Evolutionary conservation across 2,113 vertebrate species (phyloP), one percentile per base, ranked within the genome.

Genomic region (Megaceryle torquata): DNA sequence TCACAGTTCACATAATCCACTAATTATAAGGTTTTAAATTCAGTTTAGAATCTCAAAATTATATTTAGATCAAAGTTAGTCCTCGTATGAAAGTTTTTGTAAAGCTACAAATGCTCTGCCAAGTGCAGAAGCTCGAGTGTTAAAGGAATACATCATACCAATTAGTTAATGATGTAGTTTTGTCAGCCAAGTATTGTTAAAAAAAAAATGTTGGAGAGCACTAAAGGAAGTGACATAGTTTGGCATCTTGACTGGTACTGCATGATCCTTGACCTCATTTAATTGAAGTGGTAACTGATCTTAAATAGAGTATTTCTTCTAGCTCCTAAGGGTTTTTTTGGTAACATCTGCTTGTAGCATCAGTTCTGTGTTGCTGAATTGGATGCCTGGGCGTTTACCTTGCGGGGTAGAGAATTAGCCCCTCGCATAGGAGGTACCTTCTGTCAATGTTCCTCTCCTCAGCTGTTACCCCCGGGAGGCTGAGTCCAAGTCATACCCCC

Each of bases 161-260:
- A 94, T 95, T 95, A 94, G 77, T 81, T 93, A 91, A 95, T 82
- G 57, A 87, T 82, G n/a, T 75, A 29, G 56, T 71, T 88, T 80
- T 84, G 72, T 70, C 86, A 72, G 96, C 88, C 86, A 96, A 92
- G 39, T 75, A 48, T 39, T 89, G 17, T 79, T 77, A 51, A 81
- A 83, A 91, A 86, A 82, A 76, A n/a, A 37, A 50, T 29, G 6
- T 57, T 95, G 92, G 93, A 88, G 20, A 95, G 60, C 43, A 18
- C 48, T 92, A 68, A 84, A 96, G 94, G 80, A 97, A 89, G 93
- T 96, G 77, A 94, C 60, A 64, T 48, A 60, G 53, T 84, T 90
- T 93, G 92, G 83, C 83, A 81, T 60, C 72, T 82, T 83, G 72
- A 60, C 60, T 68, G 56, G 60, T 82, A 81, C 60, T n/a, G 6